Conservation (phyloP, 2,888 invertebrate species). For the Nomada goodeniana region DNA sequence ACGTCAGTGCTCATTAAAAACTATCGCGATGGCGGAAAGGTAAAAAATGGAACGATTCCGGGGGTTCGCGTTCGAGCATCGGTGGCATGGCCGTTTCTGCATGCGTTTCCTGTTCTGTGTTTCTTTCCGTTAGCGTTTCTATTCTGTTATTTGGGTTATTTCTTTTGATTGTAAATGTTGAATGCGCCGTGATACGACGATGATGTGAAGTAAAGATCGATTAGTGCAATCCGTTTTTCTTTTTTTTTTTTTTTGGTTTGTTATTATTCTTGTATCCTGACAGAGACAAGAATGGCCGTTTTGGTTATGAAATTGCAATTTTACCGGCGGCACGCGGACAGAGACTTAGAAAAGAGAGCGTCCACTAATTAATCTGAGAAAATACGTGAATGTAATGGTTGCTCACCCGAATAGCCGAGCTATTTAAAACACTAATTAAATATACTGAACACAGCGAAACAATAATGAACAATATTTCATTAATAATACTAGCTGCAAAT, state of each 20-base stretch:
- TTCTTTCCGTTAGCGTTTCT: neutral
- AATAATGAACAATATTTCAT: conserved; percentile 64
- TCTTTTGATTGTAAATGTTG: neutral
- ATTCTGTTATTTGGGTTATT: neutral
- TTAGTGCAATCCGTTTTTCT: no score
- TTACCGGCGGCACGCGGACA: neutral
- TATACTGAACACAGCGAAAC: no score
- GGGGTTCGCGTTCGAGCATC: conserved; percentile 30
- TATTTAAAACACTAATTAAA: no score
- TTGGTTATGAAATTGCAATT: conserved; percentile 10
- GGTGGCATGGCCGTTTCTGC: conserved; percentile 22
- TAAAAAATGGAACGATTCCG: conserved; percentile 51
- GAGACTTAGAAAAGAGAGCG: conserved; percentile 11
- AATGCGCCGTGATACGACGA: no score
- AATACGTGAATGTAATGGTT: no score
- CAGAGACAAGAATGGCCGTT: neutral
- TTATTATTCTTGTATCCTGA: no score
- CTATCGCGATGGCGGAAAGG: conserved; percentile 50
- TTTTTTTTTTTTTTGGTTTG: no score
- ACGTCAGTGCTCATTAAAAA: conserved; percentile 67
- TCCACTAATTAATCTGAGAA: no score
- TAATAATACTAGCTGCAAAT: conserved; percentile 65
- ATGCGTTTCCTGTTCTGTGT: neutral
- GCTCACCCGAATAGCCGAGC: no score
- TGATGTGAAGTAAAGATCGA: no score